Base-by-base conservation (phyloP, 2,888 invertebrate species). In the Melieria omissa region DNA sequence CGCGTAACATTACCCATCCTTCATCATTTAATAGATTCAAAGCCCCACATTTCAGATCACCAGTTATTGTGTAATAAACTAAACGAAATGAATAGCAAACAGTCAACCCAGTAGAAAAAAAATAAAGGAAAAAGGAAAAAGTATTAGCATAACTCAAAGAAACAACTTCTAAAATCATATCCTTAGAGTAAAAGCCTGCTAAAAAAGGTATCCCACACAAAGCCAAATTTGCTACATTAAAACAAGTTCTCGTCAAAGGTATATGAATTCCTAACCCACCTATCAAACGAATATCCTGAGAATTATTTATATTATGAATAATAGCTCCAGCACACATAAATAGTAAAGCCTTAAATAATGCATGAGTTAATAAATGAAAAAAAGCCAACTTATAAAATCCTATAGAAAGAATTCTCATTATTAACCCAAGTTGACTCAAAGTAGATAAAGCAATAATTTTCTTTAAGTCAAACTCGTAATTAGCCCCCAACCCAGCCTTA, bases 401-500 rank as follows among this genome's bases (percentile, higher is more conserved):
- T 79, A 91, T 84, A 1, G 88, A 88, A 1, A 29, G 29, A 29
- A 29, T 29, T 29, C 29, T 29, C 3, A 29, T 29, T 29, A 29
- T 29, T 29, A 29, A 29, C 2, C 29, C 29, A 29, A 29, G 29
- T 29, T 29, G 29, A 29, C 29, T 29, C 3, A 29, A 29, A 29
- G 29, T 29, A 29, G 93, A 93, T 82, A 92, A 88, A 82, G 93
- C 93, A 91, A 93, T 92, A 90, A 92, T 91, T 88, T 93, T 93
- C 86, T 93, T 93, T 83, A 92, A 88, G 88, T 93, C 93, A 79
- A 87, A 90, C 74, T 91, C 90, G 89, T 89, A 90, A 88, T 89
- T 90, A 78, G 90, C 91, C 0, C 89, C 88, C 81, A 90, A 83
- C 0, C 90, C 90, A 3, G 90, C 88, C 80, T 90, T 89, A 90